A percentile compares a stretch with the other conserved stretches of the same genome.
Conservation (phyloP, 2,888 invertebrate species). For the Aphodius granarius region DNA sequence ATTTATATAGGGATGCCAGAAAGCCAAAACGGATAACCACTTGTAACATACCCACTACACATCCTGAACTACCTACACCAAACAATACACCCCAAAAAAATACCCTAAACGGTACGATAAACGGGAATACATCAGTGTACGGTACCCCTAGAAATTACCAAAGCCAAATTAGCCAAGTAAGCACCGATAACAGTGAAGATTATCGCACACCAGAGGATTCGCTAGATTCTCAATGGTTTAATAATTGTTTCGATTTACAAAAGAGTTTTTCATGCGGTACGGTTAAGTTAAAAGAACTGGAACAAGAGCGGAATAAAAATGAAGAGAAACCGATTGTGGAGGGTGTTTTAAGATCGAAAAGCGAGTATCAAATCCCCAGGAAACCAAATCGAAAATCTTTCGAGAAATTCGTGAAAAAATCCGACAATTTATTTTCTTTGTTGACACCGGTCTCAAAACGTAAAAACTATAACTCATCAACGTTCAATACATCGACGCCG, state of each 20-base stretch:
- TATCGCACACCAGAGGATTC: slow-evolving; percentile 47
- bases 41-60: slow-evolving; percentile 41
- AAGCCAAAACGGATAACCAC: slow-evolving; percentile 61
- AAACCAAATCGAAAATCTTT: slow-evolving; percentile 33
- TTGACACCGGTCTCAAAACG: slow-evolving; percentile 62
- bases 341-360: slow-evolving; percentile 49
- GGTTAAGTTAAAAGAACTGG: slow-evolving; percentile 34
- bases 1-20: slow-evolving; percentile 62
- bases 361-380: slow-evolving; percentile 50
- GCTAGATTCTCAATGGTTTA: slow-evolving; percentile 41
- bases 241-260: slow-evolving; percentile 45
- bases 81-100: slow-evolving; percentile 18
- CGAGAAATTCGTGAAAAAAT: slow-evolving; percentile 42
- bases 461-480: slow-evolving; percentile 39
- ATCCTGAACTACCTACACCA: slow-evolving; percentile 39
- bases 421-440: slow-evolving; percentile 58
- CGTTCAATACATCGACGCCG: slow-evolving; percentile 37
- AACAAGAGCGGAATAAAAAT: neutral
- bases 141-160: slow-evolving; percentile 17
- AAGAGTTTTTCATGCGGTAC: slow-evolving; percentile 45
- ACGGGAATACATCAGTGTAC: slow-evolving; percentile 1
- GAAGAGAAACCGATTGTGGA: slow-evolving; percentile 19
- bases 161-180: slow-evolving; percentile 42
- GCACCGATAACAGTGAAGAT: slow-evolving; percentile 44
- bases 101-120: slow-evolving; percentile 9